Conservation (phyloP, 2,888 invertebrate species). For the Octonoba sinensis region DNA sequence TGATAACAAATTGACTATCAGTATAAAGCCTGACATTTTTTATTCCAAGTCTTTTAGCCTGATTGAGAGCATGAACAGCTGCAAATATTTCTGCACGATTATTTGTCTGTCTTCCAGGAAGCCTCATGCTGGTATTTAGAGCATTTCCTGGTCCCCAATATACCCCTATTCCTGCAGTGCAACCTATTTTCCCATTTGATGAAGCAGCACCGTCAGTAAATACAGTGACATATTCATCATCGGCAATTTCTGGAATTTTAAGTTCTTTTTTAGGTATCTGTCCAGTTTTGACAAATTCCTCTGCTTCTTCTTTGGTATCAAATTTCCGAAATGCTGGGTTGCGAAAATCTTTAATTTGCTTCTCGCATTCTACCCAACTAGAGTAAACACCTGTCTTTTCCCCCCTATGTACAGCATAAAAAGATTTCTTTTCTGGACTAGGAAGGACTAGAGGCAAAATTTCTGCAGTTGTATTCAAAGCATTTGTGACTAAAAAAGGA, state of each 20-base stretch:
- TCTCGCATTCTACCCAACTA: constrained; percentile 74
- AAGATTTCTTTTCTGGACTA: constrained; percentile 37
- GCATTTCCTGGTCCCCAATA: constrained; percentile 86
- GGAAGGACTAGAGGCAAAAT: constrained; percentile 37
- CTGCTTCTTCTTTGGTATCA: constrained; percentile 48
- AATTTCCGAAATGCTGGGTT: constrained; percentile 60
- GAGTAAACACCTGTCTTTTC: constrained; percentile 77
- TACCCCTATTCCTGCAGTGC: constrained; percentile 91
- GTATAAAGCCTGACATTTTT: constrained; percentile 83
- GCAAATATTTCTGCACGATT: constrained; percentile 96
- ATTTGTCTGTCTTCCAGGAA: constrained; percentile 88
- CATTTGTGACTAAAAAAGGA: constrained; percentile 31
- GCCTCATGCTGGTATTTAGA: constrained; percentile 83
- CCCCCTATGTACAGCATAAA: constrained; percentile 81
- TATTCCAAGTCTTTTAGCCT: constrained; percentile 77
- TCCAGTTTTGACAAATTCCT: constrained; percentile 66
- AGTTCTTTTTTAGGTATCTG: constrained; percentile 11
- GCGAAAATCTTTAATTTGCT: constrained; percentile 56
- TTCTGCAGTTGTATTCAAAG: constrained; percentile 29
- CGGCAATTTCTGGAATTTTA: constrained; percentile 63
- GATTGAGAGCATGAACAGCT: constrained; percentile 72
- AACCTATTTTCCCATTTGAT: constrained; percentile 81
- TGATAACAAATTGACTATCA: constrained; percentile 91
- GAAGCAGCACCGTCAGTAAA: constrained; percentile 95
- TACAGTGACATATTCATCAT: constrained; percentile 74